phyloP scores from a whole-genome alignment of 2,113 vertebrate genomes.

The Malurus cyaneus region DNA sequence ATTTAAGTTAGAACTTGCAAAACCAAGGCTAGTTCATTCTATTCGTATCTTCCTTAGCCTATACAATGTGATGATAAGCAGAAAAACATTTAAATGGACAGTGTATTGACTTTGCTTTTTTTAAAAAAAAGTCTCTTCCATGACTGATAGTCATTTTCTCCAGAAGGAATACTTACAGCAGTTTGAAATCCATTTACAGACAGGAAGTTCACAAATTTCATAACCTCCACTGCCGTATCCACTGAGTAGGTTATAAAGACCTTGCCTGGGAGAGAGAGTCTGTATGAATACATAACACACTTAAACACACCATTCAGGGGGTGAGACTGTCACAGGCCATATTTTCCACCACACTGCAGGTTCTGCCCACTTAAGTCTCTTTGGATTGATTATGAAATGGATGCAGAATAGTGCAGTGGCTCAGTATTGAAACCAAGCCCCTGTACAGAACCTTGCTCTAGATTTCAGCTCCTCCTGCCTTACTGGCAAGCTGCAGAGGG shows the following conservation, averaged over 20 bases:
- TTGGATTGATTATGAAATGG: neutral
- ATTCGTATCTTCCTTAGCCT: neutral
- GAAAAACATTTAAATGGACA: neutral
- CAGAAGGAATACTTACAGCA: conserved; percentile 73
- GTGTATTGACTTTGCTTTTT: neutral
- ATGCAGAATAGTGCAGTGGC: neutral
- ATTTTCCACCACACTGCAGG: accelerated
- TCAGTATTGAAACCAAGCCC: neutral
- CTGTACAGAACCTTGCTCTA: neutral
- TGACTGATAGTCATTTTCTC: neutral
- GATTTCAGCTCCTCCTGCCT: neutral
- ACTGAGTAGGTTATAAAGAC: conserved; percentile 84
- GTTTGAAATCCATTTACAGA: conserved; percentile 81
- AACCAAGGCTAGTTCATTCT: neutral
- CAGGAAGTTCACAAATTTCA: conserved; percentile 81
- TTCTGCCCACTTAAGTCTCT: neutral
- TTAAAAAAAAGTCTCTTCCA: neutral
- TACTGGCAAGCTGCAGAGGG: neutral
- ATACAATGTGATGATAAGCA: neutral
- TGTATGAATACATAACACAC: neutral
- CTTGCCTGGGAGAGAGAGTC: conserved; percentile 73
- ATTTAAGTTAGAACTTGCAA: neutral
- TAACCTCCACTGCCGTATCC: conserved; percentile 76
- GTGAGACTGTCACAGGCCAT: neutral
- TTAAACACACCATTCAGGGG: neutral